phyloP scores from a whole-genome alignment of 2,888 invertebrate species.

The Diogma glabrata region DNA sequence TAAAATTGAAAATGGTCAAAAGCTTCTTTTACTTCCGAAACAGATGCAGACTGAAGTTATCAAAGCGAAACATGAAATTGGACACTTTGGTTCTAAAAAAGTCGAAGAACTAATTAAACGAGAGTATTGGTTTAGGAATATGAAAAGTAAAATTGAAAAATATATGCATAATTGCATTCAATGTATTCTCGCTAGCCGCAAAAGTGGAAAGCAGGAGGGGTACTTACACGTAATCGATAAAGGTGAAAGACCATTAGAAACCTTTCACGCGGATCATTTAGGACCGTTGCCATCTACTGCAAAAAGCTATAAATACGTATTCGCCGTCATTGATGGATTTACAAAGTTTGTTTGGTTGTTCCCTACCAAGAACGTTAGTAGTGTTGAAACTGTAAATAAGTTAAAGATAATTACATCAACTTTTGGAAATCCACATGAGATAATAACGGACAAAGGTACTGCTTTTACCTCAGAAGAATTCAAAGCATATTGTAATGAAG shows the following conservation, averaged over 20 bases:
- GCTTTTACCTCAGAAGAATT: no score
- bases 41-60: conserved; percentile 28
- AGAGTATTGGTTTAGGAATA: conserved; percentile 22
- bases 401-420: no score
- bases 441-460: no score
- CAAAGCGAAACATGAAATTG: conserved; percentile 24
- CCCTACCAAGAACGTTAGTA: no score
- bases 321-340: no score
- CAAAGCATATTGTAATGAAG: no score
- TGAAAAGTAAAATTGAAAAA: conserved; percentile 9
- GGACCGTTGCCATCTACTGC: conserved; percentile 24
- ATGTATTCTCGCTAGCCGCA: conserved; percentile 20
- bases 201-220: conserved; percentile 22
- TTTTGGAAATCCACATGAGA: no score
- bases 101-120: conserved; percentile 21
- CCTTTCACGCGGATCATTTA: conserved; percentile 28
- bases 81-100: conserved; percentile 27
- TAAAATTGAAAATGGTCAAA: background rate
- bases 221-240: conserved; percentile 25
- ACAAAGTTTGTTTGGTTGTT: no score
- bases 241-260: conserved; percentile 21
- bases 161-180: conserved; percentile 11
- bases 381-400: no score
- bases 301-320: conserved; percentile 25
- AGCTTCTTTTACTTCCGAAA: conserved; percentile 24